phyloP scores from a whole-genome alignment of 2,888 invertebrate species.

The Caenorhabditis sp. region DNA sequence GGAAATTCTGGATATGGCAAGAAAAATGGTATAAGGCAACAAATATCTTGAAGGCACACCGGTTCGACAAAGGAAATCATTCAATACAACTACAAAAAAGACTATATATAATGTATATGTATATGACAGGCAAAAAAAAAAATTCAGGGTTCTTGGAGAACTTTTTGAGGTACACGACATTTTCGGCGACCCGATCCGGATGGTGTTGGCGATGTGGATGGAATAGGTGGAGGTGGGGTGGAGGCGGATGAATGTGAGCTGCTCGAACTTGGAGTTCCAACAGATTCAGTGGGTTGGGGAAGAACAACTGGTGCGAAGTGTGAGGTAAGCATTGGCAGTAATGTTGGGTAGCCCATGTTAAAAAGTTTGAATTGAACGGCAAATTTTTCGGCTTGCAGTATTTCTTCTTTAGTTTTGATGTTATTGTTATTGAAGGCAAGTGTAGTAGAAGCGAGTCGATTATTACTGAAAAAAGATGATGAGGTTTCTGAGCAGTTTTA shows the following conservation, averaged over 20 bases:
- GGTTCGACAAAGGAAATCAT: neutral
- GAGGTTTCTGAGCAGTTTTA: no score
- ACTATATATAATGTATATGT: neutral
- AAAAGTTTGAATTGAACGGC: neutral
- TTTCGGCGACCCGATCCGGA: conserved; percentile 26
- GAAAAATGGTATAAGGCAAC: neutral
- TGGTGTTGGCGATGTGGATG: neutral
- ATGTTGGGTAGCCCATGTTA: neutral
- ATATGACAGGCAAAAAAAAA: neutral
- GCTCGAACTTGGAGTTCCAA: neutral
- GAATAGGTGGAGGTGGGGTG: conserved; percentile 1
- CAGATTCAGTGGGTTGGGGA: neutral
- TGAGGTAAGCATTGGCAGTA: neutral
- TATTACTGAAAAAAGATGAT: neutral
- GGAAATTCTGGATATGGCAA: neutral
- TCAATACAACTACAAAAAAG: neutral
- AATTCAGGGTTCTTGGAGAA: conserved; percentile 3
- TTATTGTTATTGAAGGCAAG: neutral
- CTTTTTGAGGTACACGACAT: conserved; percentile 18
- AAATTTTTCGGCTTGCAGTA: neutral
- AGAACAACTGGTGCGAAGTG: neutral
- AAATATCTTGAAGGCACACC: neutral
- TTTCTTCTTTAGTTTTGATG: neutral
- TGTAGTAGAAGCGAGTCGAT: neutral
- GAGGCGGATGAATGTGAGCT: neutral